A percentile compares a stretch with the other conserved stretches of the same genome.
Evolutionary conservation across 2,888 invertebrate genomes (phyloP).

Genomic region (Timema cristinae): DNA sequence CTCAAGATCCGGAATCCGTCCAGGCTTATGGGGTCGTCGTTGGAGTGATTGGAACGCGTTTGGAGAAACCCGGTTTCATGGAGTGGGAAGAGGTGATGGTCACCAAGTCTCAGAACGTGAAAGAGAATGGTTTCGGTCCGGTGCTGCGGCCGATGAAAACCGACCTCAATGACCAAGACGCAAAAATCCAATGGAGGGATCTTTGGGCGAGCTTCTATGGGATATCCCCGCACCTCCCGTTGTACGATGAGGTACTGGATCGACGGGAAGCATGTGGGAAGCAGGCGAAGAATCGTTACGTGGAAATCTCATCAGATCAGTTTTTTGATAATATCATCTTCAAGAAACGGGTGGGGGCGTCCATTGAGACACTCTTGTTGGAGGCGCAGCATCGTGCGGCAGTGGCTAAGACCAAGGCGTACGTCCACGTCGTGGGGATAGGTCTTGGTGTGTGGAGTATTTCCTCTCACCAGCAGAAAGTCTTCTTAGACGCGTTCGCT

Average conservation of each 20-base stretch:
- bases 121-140: slow-evolving; percentile 47
- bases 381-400: slow-evolving; percentile 56
- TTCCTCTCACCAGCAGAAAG: slow-evolving; percentile 34
- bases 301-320: slow-evolving; percentile 37
- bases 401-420: slow-evolving; percentile 51
- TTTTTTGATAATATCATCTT: slow-evolving; percentile 37
- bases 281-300: slow-evolving; percentile 15
- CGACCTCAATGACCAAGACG: too few relatives aligned
- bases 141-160: background rate
- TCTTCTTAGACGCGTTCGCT: slow-evolving; percentile 37
- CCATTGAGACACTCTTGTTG: slow-evolving; percentile 52
- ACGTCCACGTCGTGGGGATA: slow-evolving; percentile 57
- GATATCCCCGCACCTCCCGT: slow-evolving; percentile 38
- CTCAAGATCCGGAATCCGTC: slow-evolving; percentile 47
- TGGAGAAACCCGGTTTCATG: slow-evolving; percentile 53
- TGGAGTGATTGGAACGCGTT: slow-evolving; percentile 52
- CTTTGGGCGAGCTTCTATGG: slow-evolving; percentile 43
- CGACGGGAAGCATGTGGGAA: slow-evolving; percentile 24
- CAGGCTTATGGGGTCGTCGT: slow-evolving; percentile 51
- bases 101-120: slow-evolving; percentile 52
- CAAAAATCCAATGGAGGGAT: slow-evolving; percentile 30
- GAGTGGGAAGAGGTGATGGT: slow-evolving; percentile 59
- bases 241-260: slow-evolving; percentile 39
- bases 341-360: slow-evolving; percentile 42
- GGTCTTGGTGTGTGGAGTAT: slow-evolving; percentile 39